Evolutionary conservation across 2,888 invertebrate species (phyloP).

Genomic region (Melinaea menophilus): DNA sequence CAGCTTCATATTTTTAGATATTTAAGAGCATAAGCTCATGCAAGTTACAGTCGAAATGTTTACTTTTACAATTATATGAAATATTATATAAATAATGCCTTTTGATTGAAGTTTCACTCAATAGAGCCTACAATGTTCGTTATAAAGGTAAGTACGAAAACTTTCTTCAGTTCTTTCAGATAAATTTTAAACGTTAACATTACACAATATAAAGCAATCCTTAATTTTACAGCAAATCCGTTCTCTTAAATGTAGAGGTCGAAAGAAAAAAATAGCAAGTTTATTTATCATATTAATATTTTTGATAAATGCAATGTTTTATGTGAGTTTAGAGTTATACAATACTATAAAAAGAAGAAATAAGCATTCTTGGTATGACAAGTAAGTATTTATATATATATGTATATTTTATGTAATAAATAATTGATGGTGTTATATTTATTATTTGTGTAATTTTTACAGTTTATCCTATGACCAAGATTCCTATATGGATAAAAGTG

Average conservation of each 20-base stretch:
- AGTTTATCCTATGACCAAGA: conserved; percentile 80
- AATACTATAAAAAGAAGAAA: conserved; percentile 53
- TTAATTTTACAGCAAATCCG: conserved; percentile 51
- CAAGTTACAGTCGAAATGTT: not conserved
- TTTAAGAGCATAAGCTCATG: too few species aligned
- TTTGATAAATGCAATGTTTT: conserved; percentile 64
- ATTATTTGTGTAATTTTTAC: conserved; percentile 16
- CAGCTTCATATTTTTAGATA: too few species aligned
- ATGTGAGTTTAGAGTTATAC: conserved; percentile 63
- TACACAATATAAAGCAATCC: too few species aligned
- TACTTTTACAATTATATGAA: too few species aligned
- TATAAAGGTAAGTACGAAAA: too few species aligned
- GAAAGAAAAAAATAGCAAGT: conserved; percentile 61
- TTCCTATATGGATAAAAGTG: conserved; percentile 84
- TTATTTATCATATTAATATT: conserved; percentile 55
- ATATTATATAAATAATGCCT: too few species aligned
- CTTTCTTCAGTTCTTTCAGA: too few species aligned
- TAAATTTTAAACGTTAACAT: too few species aligned
- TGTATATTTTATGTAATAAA: not conserved
- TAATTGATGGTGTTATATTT: not conserved
- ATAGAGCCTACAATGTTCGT: too few species aligned
- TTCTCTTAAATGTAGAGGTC: conserved; percentile 60
- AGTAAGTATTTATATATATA: conserved; percentile 41
- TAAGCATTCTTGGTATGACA: conserved; percentile 58
- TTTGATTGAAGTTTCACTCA: too few species aligned